Evolutionary conservation across 2,113 vertebrate species (phyloP).

Genomic region (Bagarius yarrelli): DNA sequence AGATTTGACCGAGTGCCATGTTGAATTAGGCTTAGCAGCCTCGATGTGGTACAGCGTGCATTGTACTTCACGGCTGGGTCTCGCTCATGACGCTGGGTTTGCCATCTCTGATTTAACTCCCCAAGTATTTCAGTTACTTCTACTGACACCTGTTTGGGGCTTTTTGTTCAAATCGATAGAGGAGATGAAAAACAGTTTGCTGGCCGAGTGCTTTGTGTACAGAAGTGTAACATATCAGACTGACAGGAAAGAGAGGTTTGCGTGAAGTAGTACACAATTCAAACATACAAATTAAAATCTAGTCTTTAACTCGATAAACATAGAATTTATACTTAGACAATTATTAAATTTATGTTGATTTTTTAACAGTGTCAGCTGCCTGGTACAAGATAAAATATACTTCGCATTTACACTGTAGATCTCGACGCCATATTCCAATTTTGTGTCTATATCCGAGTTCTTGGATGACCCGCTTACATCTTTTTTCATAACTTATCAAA

Average conservation of each 20-base stretch:
- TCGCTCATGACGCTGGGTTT: constrained; percentile 10
- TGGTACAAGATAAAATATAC: not conserved
- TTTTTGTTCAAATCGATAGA: not conserved
- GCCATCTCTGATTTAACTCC: not conserved
- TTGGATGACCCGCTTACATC: too few relatives aligned
- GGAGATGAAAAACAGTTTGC: not conserved
- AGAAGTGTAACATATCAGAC: not conserved
- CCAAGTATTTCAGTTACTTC: constrained; percentile 1
- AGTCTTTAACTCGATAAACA: not conserved
- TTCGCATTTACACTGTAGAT: too few relatives aligned
- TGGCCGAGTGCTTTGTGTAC: not conserved
- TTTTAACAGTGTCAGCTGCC: not conserved
- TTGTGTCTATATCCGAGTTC: too few relatives aligned
- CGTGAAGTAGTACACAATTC: not conserved
- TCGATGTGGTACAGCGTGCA: constrained; percentile 50
- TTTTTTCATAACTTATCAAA: too few relatives aligned
- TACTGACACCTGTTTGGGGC: not conserved
- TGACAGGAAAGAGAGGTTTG: not conserved
- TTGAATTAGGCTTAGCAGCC: constrained; percentile 56
- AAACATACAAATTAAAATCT: not conserved
- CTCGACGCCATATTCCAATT: too few relatives aligned
- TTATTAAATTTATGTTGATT: not conserved
- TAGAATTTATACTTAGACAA: too few relatives aligned
- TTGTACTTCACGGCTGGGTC: constrained; percentile 57
- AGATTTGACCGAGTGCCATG: constrained; percentile 63